These are phyloP conservation scores for Atrichornis clamosus DNA, from an alignment of 2,113 vertebrate species.

Conservation along the genomic window DNA sequence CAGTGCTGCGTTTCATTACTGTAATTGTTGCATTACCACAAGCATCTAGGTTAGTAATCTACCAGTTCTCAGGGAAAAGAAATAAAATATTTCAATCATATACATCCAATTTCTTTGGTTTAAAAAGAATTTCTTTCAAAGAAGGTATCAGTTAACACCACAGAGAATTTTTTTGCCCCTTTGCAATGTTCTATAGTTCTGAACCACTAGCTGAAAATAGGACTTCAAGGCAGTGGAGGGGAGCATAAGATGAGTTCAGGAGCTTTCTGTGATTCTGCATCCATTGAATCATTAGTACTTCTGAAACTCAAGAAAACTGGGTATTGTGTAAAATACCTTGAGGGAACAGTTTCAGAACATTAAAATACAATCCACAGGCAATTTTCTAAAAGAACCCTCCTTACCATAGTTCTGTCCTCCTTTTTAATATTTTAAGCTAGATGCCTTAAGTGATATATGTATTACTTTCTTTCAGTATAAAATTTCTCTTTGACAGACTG, in stretches of 20 bases:
- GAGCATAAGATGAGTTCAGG: background rate
- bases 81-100: background rate
- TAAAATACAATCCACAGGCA: slow-evolving; percentile 48
- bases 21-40: background rate
- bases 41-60: background rate
- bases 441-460: slow-evolving; percentile 26
- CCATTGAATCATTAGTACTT: slow-evolving; percentile 36
- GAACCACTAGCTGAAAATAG: background rate
- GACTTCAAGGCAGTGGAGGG: slow-evolving; percentile 24
- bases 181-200: background rate
- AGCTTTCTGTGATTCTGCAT: slow-evolving; percentile 37
- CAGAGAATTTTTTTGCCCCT: background rate
- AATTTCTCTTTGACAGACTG: background rate
- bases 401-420: slow-evolving; percentile 19
- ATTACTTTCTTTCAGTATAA: background rate
- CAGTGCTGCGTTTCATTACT: background rate
- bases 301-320: slow-evolving; percentile 33
- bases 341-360: slow-evolving; percentile 46
- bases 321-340: slow-evolving; percentile 50
- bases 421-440: slow-evolving; percentile 43
- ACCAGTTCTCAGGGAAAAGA: background rate
- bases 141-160: background rate
- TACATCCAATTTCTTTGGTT: background rate
- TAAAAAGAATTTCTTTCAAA: background rate
- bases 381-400: slow-evolving; percentile 5